Evolutionary conservation across 1,140 invertebrate species (phyloP).

Genomic region (Microvelia longipes): DNA sequence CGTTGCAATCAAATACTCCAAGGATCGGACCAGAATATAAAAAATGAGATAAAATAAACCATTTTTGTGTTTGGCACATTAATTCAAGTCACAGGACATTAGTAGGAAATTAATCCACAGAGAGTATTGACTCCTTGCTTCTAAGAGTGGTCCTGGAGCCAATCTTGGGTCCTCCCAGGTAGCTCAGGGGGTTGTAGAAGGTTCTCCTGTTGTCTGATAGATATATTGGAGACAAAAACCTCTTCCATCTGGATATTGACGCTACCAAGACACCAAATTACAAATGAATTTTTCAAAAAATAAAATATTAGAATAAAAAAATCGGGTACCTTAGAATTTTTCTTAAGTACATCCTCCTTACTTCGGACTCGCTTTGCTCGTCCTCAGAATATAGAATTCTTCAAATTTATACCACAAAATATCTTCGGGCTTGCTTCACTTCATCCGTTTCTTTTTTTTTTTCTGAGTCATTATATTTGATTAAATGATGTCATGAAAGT

Average conservation of each 20-base stretch:
- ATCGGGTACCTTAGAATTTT: slow-evolving; percentile 4
- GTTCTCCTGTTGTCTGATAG: slow-evolving; percentile 38
- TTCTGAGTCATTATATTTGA: no score
- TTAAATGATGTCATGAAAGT: no score
- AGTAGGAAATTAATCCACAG: background rate
- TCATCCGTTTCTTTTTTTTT: no score
- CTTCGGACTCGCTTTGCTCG: background rate
- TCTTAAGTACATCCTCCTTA: background rate
- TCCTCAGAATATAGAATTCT: background rate
- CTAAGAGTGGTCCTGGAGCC: background rate
- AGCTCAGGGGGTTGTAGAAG: slow-evolving; percentile 53
- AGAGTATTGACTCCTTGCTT: background rate
- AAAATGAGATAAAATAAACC: no score
- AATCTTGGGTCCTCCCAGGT: slow-evolving; percentile 41
- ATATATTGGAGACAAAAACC: slow-evolving; percentile 32
- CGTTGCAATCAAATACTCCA: no score
- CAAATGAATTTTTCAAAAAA: slow-evolving; percentile 14
- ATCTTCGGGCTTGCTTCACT: background rate
- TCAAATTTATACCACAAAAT: background rate
- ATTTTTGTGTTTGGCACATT: no score
- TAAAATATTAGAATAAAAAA: slow-evolving; percentile 20
- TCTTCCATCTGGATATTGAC: slow-evolving; percentile 6
- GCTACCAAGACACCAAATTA: slow-evolving; percentile 3
- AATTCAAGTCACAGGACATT: no score
- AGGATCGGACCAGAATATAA: no score